These are phyloP conservation scores for Micropterix aruncella DNA, from an alignment of 2,888 invertebrate genomes.

Conservation along the genomic window DNA sequence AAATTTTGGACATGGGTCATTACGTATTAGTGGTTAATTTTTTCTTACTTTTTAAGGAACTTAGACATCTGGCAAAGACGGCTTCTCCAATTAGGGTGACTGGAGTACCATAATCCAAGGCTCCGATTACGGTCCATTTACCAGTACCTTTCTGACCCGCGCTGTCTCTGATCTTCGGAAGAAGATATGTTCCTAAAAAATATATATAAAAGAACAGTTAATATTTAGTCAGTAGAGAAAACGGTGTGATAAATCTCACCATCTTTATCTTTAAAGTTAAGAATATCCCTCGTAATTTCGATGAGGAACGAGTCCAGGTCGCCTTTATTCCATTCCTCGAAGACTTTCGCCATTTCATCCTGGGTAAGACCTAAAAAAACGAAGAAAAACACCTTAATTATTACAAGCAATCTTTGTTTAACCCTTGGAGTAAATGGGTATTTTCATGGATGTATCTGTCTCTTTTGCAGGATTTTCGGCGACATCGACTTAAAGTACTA, in stretches of 20 bases:
- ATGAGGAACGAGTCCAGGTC: conserved; percentile 95
- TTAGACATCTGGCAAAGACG: conserved; percentile 92
- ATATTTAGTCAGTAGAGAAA: too few relatives aligned
- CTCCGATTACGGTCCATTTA: conserved; percentile 97
- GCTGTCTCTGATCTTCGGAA: conserved; percentile 88
- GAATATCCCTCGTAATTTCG: conserved; percentile 92
- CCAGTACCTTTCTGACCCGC: conserved; percentile 99
- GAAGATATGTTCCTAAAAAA: conserved; percentile 46
- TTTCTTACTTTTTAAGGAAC: conserved; percentile 58
- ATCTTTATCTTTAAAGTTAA: conserved; percentile 75
- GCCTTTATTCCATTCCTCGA: conserved; percentile 90
- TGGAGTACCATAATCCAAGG: conserved; percentile 90
- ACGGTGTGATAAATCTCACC: conserved; percentile 39
- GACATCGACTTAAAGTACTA: too few relatives aligned
- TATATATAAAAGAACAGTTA: conserved; percentile 1
- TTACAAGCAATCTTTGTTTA: too few relatives aligned
- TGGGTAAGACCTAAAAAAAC: conserved; percentile 61
- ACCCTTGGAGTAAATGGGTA: too few relatives aligned
- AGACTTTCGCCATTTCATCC: conserved; percentile 71
- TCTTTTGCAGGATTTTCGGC: too few relatives aligned
- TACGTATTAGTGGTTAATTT: too few relatives aligned
- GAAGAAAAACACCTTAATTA: too few relatives aligned
- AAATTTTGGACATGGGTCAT: too few relatives aligned
- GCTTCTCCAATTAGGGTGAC: conserved; percentile 98
- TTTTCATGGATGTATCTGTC: too few relatives aligned